These are phyloP conservation scores for Antitype chi DNA, from an alignment of 2,888 invertebrate genomes.

Conservation along the genomic window DNA sequence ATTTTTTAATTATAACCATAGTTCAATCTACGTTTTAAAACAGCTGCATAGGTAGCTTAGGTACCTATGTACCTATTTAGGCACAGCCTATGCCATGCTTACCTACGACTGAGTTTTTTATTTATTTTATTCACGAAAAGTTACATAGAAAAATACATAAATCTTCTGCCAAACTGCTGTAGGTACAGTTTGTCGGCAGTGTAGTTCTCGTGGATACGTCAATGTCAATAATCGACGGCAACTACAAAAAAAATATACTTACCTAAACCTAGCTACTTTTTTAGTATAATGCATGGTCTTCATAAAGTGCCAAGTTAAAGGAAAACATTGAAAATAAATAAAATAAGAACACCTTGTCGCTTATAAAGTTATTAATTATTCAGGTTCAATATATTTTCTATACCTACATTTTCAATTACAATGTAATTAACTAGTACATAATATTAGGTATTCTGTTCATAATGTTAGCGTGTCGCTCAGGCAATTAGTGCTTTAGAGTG, in stretches of 20 bases:
- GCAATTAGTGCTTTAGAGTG: conserved; percentile 5
- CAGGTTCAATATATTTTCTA: background rate
- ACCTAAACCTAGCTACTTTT: background rate
- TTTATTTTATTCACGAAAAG: no score
- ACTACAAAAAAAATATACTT: background rate
- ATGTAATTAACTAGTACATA: background rate
- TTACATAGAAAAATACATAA: no score
- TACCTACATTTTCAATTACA: background rate
- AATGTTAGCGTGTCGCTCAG: background rate
- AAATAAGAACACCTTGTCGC: background rate
- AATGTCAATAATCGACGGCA: no score
- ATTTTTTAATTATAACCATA: background rate
- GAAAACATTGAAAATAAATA: conserved; percentile 1
- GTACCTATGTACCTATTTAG: background rate
- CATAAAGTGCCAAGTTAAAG: background rate
- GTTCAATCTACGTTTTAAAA: background rate
- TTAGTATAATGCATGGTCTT: background rate
- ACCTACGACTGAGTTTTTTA: no score
- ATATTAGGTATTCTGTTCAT: background rate
- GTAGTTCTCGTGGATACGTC: no score
- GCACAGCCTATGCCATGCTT: background rate
- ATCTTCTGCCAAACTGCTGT: no score
- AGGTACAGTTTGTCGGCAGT: no score
- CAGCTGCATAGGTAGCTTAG: background rate
- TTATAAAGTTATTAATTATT: background rate